Evolutionary conservation across 1,140 invertebrate species (phyloP), one percentile per base, ranked within the genome.

Genomic region (Drosophila pseudoananassae): DNA sequence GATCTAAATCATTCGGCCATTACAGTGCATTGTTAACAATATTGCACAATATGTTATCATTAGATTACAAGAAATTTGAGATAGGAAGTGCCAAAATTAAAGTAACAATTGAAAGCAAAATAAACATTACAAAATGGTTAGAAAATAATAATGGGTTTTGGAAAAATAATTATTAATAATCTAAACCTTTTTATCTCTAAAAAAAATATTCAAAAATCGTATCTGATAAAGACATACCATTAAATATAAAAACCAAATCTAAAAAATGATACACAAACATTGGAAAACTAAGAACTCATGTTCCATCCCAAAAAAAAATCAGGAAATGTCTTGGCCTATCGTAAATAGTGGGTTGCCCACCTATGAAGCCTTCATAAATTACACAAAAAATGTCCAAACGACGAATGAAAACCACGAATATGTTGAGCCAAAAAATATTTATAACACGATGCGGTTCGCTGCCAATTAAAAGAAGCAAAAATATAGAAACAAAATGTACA

Each of bases 391-490:
- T 56, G 55, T 69, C 63, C 65, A 69, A 69, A 69, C 63, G 65
- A 23, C 45, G 25, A 55, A 51, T 74, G 71, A 78, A 78, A 78
- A 69, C 79, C 69, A 47, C 69, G 50, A 69, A 83, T 65, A 59
- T 78, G 70, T 75, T 74, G 54, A 55, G 58, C 43, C 78, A 66
- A 78, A 73, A 73, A 61, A 82, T 78, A 53, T 72, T 82, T 61
- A 78, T 73, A 82, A 82, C 61, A 77, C 61, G 58, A 66, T 74
- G 63, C 65, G 78, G 58, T 56, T 56, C 49, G 68, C 46, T 72
- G 78, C 78, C 78, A 81, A 82, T 69, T 69, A 69, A 69, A 69
- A 68, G 40, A 68, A 43, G 40, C 50, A 69, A 70, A 69, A 70
- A 65, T 29, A 49, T 65, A 65, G 59, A 69, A 36, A 47, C 55